Percentiles rank a stretch among this genome's conserved stretches.
Evolutionary conservation across 2,888 invertebrate species (phyloP).

Genomic region (Chironomus tentans): DNA sequence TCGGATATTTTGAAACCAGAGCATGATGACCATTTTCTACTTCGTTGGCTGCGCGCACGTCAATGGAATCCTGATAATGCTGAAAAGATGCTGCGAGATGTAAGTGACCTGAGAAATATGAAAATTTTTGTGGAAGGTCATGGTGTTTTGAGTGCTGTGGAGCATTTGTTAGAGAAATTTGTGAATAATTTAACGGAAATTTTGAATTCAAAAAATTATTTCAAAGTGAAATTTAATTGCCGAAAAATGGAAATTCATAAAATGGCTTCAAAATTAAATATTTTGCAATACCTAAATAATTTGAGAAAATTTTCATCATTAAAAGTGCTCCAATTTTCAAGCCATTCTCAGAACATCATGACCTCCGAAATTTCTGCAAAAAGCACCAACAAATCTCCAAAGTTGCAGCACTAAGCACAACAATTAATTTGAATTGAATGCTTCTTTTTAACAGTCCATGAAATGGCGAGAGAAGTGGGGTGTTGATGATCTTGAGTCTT

Average conservation of each 20-base stretch:
- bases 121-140: neutral
- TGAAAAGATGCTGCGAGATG: constrained; percentile 84
- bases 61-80: constrained; percentile 80
- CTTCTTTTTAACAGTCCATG: constrained; percentile 49
- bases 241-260: no score
- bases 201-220: no score
- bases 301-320: no score
- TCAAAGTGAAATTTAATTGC: neutral
- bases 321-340: no score
- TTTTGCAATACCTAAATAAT: no score
- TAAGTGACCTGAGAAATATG: constrained; percentile 42
- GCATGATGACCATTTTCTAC: constrained; percentile 67
- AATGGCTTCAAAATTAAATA: no score
- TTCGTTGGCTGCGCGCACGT: constrained; percentile 77
- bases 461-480: constrained; percentile 69
- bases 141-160: neutral
- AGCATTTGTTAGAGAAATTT: no score
- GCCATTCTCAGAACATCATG: no score
- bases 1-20: constrained; percentile 57
- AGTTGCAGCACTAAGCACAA: neutral
- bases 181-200: no score
- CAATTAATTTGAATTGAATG: neutral
- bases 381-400: neutral
- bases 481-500: constrained; percentile 56
- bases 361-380: no score